phyloP scores from a whole-genome alignment of 2,888 invertebrate species.

The Torymus auratus region DNA sequence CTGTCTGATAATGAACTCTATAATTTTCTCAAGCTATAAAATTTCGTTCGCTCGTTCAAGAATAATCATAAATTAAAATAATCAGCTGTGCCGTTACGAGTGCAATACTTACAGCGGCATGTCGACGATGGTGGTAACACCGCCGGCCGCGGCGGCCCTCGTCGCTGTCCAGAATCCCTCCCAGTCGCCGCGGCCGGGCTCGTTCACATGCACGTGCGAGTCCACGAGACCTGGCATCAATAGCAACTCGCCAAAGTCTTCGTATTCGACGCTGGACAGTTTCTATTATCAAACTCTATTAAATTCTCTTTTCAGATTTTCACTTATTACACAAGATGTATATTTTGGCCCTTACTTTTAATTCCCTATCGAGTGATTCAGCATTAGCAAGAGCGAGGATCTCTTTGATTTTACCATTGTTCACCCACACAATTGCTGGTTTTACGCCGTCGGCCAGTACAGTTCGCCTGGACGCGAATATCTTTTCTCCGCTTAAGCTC shows the following conservation, averaged over 20 bases:
- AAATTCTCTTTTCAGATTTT: too few relatives aligned
- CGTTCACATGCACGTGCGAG: conserved; percentile 86
- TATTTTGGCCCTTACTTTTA: conserved; percentile 6
- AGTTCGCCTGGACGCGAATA: conserved; percentile 62
- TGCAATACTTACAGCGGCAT: conserved; percentile 81
- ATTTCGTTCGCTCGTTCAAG: too few relatives aligned
- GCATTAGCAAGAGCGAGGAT: conserved; percentile 71
- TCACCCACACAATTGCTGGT: conserved; percentile 78
- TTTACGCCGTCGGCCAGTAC: conserved; percentile 63
- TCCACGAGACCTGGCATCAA: conserved; percentile 85
- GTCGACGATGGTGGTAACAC: conserved; percentile 85
- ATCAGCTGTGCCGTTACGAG: too few relatives aligned
- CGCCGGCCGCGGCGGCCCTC: conserved; percentile 84
- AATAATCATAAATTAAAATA: too few relatives aligned
- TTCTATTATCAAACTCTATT: conserved; percentile 45
- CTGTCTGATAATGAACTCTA: too few relatives aligned
- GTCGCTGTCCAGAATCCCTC: conserved; percentile 86
- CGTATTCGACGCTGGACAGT: conserved; percentile 57
- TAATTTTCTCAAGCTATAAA: too few relatives aligned
- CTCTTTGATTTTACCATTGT: conserved; percentile 80
- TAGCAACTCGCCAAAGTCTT: conserved; percentile 78
- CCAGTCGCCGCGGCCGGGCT: conserved; percentile 85
- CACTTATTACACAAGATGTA: too few relatives aligned
- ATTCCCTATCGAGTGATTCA: background rate
- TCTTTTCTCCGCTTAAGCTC: conserved; percentile 5